Base-by-base conservation (phyloP, 2,113 vertebrate species). In the Gymnorhina tibicen region DNA sequence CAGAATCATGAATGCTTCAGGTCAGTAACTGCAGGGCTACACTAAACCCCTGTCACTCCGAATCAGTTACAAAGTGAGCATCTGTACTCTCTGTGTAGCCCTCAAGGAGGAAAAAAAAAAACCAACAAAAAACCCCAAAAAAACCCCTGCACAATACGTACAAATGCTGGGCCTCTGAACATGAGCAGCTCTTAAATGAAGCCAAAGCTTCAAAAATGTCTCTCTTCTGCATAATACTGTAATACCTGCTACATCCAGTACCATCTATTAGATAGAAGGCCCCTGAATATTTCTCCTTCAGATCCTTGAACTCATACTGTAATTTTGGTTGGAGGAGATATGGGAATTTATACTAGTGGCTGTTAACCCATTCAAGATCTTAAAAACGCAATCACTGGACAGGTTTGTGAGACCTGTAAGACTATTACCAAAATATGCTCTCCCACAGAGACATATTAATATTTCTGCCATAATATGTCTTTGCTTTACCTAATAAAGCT, bases 11-110 rank as follows among this genome's bases (percentile, higher is more conserved):
- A 97, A 95, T 93, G 93, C 94, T 97, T 84, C 76, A 49, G 73
- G 96, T 97, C 97, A 95, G 83, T 97, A 97, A 97, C 96, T 97
- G 95, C 81, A 87, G 96, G 94, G 91, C 93, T 97, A 91, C 67
- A 93, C 94, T 98, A 97, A 97, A 97, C 81, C 97, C 89, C 91
- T 95, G 93, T 96, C 97, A 97, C 81, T 95, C 91, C 84, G 96
- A 96, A 97, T 97, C 97, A 97, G 85, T 91, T 95, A 95, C 89
- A 96, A 97, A 97, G 81, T 94, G 95, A 96, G 80, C 83, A 91
- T 94, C 84, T 82, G 87, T 82, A 90, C 67, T 88, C 63, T 77
- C 74, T 67, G 70, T 56, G 46, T 85, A 80, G 82, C 75, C 80
- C 86, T 91, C 52, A 85, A 94, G 83, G 26, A 68, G 42, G 27